Evolutionary conservation across 2,113 vertebrate species (phyloP), one percentile per base, ranked within the genome.

Genomic region (Tichodroma muraria): DNA sequence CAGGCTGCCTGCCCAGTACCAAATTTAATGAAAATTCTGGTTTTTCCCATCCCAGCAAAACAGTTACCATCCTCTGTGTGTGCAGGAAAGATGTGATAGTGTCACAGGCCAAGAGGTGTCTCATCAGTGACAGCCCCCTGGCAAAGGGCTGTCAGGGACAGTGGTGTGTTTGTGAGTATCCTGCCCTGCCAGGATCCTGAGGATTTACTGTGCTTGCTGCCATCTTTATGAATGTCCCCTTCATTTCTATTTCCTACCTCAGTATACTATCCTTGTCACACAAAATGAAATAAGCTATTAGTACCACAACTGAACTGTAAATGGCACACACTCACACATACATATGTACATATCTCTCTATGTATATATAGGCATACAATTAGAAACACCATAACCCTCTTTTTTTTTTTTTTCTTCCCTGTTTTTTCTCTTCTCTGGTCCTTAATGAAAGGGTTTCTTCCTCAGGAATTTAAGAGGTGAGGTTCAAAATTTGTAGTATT

Each of bases 101-200:
- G 24, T 90, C 49, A 54, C 28, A 82, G 40, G 73, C 83, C 77
- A 70, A 30, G 75, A 79, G 31, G 37, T 93, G 50, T 65, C 77
- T 71, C 27, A 17, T 47, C 44, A 53, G 61, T 1, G 6, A 81
- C n/a, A 86, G 69, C 64, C 4, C 65, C 56, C 49, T 73, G 52
- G 40, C 3, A 4, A 71, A 71, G 31, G 73, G 64, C 65, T 90
- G 66, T 23, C 49, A 54, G 88, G 60, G 60, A 70, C 80, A 66
- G 83, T 0, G 1, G 12, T 45, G 45, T 1, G 0, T 24, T 85
- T 2, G 2, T 47, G 53, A 66, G 33, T 20, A 23, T 64, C 65
- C 77, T 11, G 8, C 68, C 57, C 57, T 89, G 52, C 73, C 57
- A 54, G 60, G 24, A 21, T 68, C 47, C 69, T 23, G 77, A 78